A percentile compares a stretch with the other conserved stretches of the same genome.
Evolutionary conservation across 1,140 invertebrate species (phyloP).

Genomic region (Penaeus japonicus): DNA sequence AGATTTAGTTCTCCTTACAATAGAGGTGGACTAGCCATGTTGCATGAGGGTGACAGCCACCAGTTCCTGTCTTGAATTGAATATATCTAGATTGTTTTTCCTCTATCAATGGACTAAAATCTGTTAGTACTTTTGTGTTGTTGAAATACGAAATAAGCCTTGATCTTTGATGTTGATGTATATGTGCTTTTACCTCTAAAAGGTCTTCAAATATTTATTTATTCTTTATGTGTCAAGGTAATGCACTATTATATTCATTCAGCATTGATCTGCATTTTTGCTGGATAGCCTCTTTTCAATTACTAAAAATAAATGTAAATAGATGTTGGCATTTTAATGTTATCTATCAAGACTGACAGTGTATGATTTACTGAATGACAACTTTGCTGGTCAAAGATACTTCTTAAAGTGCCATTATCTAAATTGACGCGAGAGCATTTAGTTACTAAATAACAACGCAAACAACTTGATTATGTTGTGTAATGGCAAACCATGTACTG

Average conservation of each 20-base stretch:
- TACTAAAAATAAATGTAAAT: background rate
- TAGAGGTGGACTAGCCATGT: slow-evolving; percentile 10
- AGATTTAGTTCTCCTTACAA: slow-evolving; percentile 18
- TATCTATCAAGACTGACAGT: background rate
- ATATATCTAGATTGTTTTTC: background rate
- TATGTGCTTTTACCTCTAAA: slow-evolving; percentile 23
- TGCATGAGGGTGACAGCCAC: slow-evolving; percentile 46
- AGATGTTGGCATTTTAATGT: background rate
- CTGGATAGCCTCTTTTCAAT: background rate
- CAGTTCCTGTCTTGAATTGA: slow-evolving; percentile 38
- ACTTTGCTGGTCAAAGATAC: slow-evolving; percentile 10
- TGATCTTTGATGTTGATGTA: slow-evolving; percentile 7
- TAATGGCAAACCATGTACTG: too few species aligned
- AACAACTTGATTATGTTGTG: too few species aligned
- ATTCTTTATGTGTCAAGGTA: slow-evolving; percentile 29
- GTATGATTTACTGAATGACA: background rate
- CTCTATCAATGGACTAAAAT: background rate
- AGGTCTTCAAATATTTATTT: slow-evolving; percentile 27
- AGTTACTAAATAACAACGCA: too few species aligned
- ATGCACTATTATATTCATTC: background rate
- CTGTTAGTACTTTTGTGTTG: background rate
- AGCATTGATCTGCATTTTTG: background rate
- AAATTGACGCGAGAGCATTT: background rate
- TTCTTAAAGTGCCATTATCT: background rate
- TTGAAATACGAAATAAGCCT: background rate